Base-by-base conservation (phyloP, 2,888 invertebrate genomes). In the Nesidiocoris tenuis region DNA sequence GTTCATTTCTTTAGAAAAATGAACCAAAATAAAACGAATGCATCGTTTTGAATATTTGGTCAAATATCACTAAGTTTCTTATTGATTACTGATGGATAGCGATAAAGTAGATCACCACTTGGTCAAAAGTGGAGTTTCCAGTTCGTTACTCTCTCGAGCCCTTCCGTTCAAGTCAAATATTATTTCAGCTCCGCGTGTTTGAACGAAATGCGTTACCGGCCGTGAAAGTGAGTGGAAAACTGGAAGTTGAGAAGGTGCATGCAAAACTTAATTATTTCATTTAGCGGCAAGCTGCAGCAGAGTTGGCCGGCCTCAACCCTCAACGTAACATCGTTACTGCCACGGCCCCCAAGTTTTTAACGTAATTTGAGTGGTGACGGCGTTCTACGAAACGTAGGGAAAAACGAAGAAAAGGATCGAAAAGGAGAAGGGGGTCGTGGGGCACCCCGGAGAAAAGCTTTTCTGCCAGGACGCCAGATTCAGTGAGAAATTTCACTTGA, bases 261-360 rank as follows among this genome's bases (percentile, higher is more conserved):
- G 70, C 70, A 70, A 70, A 70, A 70, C 59, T 70, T 70, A 57
- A 70, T 70, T 70, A 70, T 56, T 70, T 70, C 70, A 70, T 70
- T 70, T 70, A 70, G 59, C n/a, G 12, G 17, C 59, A 16, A 9
- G 18, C 17, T 19, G 65, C 18, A 17, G 39, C 18, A 12, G 39
- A 16, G 63, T 17, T 9, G 19, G 17, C 63, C 63, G 63, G 70
- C 59, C 70, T 70, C 70, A 70, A 70, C 70, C 70, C 70, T 24
- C 70, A 70, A 70, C 70, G 17, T 70, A 70, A 70, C 59, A 56
- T 56, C 70, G 57, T 70, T 70, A 70, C 25, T 59, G 70, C 5
- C 39, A 39, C 59, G 59, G 59, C 70, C 12, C 39, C 70, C 70
- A 70, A 70, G 59, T 70, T 70, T 70, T 70, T 70, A 70, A 70